Percentiles rank a stretch among this genome's conserved stretches.
These are phyloP conservation scores for Coenobita brevimanus DNA, from an alignment of 1,140 invertebrate genomes.

Conservation along the genomic window DNA sequence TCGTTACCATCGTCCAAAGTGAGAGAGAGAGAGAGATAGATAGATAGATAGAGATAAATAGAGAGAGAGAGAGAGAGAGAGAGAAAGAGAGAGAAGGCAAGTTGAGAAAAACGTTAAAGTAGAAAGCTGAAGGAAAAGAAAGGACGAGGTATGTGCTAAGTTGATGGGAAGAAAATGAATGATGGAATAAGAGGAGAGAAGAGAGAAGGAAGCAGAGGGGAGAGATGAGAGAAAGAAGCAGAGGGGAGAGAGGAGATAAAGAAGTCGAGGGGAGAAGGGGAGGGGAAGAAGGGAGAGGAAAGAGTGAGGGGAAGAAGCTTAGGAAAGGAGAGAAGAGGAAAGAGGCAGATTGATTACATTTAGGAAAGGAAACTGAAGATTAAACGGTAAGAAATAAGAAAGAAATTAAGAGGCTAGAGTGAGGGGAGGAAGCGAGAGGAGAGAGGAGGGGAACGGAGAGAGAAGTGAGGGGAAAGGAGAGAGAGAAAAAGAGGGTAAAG, in stretches of 20 bases:
- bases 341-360: neutral
- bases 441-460: neutral
- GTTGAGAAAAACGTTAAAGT: too few relatives aligned
- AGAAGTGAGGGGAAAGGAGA: neutral
- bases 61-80: conserved; percentile 1
- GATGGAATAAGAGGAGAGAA: too few relatives aligned
- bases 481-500: neutral
- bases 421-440: too few relatives aligned
- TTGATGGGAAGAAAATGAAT: too few relatives aligned
- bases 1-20: too few relatives aligned
- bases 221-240: too few relatives aligned
- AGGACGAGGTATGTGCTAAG: too few relatives aligned
- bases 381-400: neutral
- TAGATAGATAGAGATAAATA: neutral
- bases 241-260: neutral
- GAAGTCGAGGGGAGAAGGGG: neutral
- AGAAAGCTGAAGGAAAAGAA: too few relatives aligned
- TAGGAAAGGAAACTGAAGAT: neutral
- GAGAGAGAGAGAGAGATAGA: too few relatives aligned
- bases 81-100: too few relatives aligned
- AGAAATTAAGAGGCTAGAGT: neutral
- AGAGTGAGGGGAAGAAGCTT: neutral
- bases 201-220: too few relatives aligned
- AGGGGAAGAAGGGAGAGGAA: neutral
- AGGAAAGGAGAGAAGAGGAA: neutral